A percentile compares a stretch with the other conserved stretches of the same genome.
phyloP scores from a whole-genome alignment of 2,797 vertebrate species.

The Epinephelus coioides region DNA sequence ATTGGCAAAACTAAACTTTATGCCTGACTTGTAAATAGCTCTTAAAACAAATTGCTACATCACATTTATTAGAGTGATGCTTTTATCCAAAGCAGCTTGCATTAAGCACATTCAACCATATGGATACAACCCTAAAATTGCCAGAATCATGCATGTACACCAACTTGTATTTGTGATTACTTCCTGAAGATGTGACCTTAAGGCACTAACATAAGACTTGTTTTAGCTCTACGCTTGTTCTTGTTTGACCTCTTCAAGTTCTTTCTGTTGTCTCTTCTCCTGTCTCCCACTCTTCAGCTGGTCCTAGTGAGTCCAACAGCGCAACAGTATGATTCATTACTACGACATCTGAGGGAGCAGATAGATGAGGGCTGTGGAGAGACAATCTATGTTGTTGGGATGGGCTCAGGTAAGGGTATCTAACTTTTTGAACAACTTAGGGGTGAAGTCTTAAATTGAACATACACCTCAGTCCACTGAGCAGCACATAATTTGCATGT shows the following conservation, averaged over 20 bases:
- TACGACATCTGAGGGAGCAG: slow-evolving; percentile 91
- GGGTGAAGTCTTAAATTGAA: neutral
- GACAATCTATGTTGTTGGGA: slow-evolving; percentile 96
- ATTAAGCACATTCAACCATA: no score
- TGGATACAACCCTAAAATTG: no score
- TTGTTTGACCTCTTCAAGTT: neutral
- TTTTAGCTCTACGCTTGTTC: neutral
- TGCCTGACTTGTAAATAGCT: neutral
- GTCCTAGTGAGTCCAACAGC: slow-evolving; percentile 94
- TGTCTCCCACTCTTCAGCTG: slow-evolving; percentile 80
- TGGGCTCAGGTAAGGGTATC: slow-evolving; percentile 92
- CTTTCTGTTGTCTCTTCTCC: neutral
- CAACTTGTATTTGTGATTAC: neutral
- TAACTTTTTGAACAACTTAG: neutral
- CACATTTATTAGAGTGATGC: no score
- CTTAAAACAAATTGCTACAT: neutral
- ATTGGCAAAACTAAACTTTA: neutral
- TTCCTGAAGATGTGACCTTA: neutral
- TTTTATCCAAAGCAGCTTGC: no score
- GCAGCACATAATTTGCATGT: no score
- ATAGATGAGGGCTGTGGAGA: slow-evolving; percentile 96
- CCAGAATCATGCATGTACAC: no score
- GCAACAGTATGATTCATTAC: slow-evolving; percentile 95
- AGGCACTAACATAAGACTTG: neutral
- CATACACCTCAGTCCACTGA: neutral